A percentile compares a stretch with the other conserved stretches of the same genome.
These are phyloP conservation scores for Heterocephalus glaber DNA, from an alignment of 2,113 vertebrate species.

Conservation along the genomic window DNA sequence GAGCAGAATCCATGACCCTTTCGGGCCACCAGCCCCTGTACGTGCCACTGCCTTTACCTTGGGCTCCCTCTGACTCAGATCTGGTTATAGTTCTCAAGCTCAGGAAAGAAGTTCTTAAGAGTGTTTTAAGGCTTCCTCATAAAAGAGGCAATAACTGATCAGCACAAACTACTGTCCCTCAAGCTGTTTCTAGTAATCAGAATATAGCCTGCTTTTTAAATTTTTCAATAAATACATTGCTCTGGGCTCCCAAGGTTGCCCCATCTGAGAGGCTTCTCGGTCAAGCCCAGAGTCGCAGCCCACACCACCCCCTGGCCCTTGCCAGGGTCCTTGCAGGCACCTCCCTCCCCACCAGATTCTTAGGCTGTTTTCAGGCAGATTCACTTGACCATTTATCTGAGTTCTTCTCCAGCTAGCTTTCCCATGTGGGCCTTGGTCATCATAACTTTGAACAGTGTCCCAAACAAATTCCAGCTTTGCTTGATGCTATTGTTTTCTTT, in stretches of 20 bases:
- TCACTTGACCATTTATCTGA: neutral
- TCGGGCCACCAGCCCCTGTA: rapidly evolving
- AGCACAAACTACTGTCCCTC: neutral
- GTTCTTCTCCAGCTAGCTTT: neutral
- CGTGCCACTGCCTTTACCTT: neutral
- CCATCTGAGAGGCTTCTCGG: neutral
- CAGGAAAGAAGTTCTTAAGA: neutral
- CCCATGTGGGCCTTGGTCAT: neutral
- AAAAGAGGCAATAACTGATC: neutral
- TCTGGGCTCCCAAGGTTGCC: neutral
- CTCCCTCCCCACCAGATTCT: no score
- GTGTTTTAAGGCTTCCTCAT: neutral
- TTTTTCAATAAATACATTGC: neutral
- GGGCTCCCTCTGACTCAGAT: neutral
- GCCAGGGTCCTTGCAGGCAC: neutral
- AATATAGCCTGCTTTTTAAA: neutral
- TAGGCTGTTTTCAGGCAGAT: neutral
- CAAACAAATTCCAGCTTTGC: neutral
- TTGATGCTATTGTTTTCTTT: neutral
- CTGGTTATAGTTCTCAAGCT: neutral
- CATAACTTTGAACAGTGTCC: neutral
- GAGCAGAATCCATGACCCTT: neutral
- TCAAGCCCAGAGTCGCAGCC: rapidly evolving
- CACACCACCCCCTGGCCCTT: rapidly evolving
- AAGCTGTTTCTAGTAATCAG: neutral